Conservation (phyloP, 1,140 invertebrate genomes). For the Heterodera carotae region DNA sequence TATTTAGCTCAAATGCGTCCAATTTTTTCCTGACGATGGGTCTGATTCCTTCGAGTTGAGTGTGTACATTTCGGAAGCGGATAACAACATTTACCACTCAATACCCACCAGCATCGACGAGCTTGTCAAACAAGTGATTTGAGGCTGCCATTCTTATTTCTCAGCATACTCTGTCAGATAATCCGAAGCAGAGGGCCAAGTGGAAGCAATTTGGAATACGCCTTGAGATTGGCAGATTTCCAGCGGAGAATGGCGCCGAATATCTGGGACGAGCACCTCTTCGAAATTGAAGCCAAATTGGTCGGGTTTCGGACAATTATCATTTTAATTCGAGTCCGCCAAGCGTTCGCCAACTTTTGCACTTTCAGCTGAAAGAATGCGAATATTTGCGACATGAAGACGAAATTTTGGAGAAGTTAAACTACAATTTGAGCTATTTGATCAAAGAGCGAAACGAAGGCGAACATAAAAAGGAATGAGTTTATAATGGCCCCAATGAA, state of each 20-base stretch:
- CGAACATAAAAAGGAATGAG: no score
- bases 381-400: slow-evolving; percentile 33
- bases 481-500: no score
- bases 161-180: slow-evolving; percentile 37
- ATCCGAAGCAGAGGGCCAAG: slow-evolving; percentile 40
- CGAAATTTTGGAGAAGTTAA: slow-evolving; percentile 43
- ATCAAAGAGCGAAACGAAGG: slow-evolving; percentile 17
- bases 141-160: neutral
- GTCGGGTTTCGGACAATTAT: slow-evolving; percentile 10
- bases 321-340: no score
- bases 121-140: slow-evolving; percentile 42
- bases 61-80: slow-evolving; percentile 52
- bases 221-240: slow-evolving; percentile 51
- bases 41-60: slow-evolving; percentile 46
- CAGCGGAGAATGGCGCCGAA: slow-evolving; percentile 53
- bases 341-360: no score
- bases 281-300: slow-evolving; percentile 49
- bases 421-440: slow-evolving; percentile 42
- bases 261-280: slow-evolving; percentile 54
- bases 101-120: slow-evolving; percentile 39
- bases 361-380: slow-evolving; percentile 29
- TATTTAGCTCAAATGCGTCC: slow-evolving; percentile 41
- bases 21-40: slow-evolving; percentile 58
- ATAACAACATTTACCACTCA: slow-evolving; percentile 50
- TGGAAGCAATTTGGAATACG: slow-evolving; percentile 56